These are phyloP conservation scores for Drosophila sp. DNA, from an alignment of 1,140 invertebrate species.

Conservation along the genomic window DNA sequence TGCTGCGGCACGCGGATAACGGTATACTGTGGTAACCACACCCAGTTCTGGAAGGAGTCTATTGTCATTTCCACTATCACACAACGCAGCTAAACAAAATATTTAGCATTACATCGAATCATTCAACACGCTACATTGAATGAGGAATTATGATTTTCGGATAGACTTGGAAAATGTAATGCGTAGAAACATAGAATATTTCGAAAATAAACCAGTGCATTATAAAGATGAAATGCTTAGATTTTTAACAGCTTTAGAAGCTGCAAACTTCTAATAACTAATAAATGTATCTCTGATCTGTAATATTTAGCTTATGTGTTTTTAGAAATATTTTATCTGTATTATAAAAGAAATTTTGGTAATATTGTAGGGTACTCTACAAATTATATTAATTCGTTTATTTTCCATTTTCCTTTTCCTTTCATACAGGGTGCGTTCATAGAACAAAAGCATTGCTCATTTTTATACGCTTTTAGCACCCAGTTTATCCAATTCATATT, in stretches of 20 bases:
- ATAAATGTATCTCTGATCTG: no score
- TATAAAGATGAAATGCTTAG: no score
- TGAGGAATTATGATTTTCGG: not conserved
- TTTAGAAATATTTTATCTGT: no score
- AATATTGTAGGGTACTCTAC: constrained; percentile 12
- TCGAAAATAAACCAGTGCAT: no score
- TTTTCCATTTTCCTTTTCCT: constrained; percentile 36
- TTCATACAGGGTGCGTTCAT: constrained; percentile 39
- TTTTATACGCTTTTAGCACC: constrained; percentile 35
- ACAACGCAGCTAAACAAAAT: constrained; percentile 13
- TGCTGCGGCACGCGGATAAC: constrained; percentile 57
- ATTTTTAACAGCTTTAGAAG: no score
- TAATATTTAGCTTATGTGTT: no score
- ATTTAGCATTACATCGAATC: constrained; percentile 37
- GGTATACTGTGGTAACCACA: constrained; percentile 44
- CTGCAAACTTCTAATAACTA: no score
- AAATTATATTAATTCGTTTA: constrained; percentile 48
- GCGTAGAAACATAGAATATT: no score
- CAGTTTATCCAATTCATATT: constrained; percentile 35
- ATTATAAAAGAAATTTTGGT: no score
- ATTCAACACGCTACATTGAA: not conserved
- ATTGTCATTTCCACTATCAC: constrained; percentile 72
- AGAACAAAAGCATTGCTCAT: constrained; percentile 5
- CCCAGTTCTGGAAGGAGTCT: constrained; percentile 56
- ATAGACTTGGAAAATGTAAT: no score